These are phyloP conservation scores for Myrmecophaga tridactyla DNA, from an alignment of 2,113 vertebrate genomes.

Conservation along the genomic window DNA sequence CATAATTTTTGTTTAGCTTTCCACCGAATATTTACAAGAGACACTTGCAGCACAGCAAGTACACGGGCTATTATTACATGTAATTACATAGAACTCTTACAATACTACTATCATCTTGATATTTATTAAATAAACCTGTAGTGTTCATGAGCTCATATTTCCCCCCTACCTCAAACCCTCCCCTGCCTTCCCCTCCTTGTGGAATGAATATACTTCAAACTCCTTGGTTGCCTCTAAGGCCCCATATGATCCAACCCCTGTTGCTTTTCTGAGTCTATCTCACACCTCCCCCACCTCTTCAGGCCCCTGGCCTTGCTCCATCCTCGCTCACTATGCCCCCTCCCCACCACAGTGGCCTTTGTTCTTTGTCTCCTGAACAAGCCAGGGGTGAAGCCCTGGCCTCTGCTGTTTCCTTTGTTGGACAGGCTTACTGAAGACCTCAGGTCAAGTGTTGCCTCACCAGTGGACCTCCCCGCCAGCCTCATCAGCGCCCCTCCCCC, in stretches of 20 bases:
- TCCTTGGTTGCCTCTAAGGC: not conserved
- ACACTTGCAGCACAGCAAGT: not conserved
- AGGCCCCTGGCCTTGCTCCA: not conserved
- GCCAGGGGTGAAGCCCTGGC: not conserved
- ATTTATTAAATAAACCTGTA: constrained; percentile 14
- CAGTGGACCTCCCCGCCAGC: not conserved
- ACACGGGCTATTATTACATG: not conserved
- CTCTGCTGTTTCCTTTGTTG: constrained; percentile 43
- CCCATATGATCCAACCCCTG: not conserved
- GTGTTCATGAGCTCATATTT: not conserved
- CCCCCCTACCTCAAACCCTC: not conserved
- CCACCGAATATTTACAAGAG: not conserved
- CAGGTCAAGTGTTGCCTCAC: constrained; percentile 27
- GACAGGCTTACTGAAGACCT: constrained; percentile 21
- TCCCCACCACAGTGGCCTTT: not conserved
- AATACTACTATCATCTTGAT: not conserved
- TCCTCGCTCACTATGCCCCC: not conserved
- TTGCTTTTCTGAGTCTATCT: not conserved
- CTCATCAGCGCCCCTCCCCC: not conserved
- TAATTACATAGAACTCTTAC: not conserved
- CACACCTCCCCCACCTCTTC: not conserved
- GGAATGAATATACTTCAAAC: not conserved
- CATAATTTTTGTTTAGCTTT: not conserved
- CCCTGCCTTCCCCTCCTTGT: not conserved
- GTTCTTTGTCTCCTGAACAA: constrained; percentile 19